Base-by-base conservation (phyloP, 1,140 invertebrate species). In the Listronotus oregonensis region DNA sequence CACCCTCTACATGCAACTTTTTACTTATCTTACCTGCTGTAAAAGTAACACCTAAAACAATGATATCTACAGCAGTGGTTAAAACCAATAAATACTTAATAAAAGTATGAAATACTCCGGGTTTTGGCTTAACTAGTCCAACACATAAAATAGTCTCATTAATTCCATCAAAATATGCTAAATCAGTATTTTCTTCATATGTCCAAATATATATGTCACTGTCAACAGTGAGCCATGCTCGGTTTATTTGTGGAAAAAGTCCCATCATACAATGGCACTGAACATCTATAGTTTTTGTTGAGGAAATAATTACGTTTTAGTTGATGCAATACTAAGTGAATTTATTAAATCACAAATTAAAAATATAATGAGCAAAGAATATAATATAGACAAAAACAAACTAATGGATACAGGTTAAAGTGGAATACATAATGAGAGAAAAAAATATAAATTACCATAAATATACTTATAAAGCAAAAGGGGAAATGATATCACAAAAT, bases 141-240 rank as follows among this genome's bases (percentile, higher is more conserved):
- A 93, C 91, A 78, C 90, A 90, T 10, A 96, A 84, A 73, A 97
- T 96, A 14, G 93, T 92, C 76, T 96, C 93, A 75, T 88, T 92
- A 1, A 96, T 81, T 0, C 94, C 93, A 86, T 97, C 94, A 82
- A 92, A 97, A 80, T 95, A 96, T 6, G 94, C 93, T 11, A 96
- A 86, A 85, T 97, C 94, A 66, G 87, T 85, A 31, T 92, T 91
- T 78, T 94, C 88, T 80, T 95, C 92, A 83, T 94, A 97, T 43
- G 91, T 90, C 95, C 95, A 98, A 1, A 98, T 86, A 83, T 97
- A 99, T 70, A 99, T 93, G 82, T 98, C 95, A 75, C 93, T 97
- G 76, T 99, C 97, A 74, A 99, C 21, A 27, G 95, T 94, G 15
- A 99, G 80, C 96, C 96, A 99, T 0, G 21, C 21, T 27, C 97